Base-by-base conservation (phyloP, 1,140 invertebrate species). In the Lanistes nyassanus region DNA sequence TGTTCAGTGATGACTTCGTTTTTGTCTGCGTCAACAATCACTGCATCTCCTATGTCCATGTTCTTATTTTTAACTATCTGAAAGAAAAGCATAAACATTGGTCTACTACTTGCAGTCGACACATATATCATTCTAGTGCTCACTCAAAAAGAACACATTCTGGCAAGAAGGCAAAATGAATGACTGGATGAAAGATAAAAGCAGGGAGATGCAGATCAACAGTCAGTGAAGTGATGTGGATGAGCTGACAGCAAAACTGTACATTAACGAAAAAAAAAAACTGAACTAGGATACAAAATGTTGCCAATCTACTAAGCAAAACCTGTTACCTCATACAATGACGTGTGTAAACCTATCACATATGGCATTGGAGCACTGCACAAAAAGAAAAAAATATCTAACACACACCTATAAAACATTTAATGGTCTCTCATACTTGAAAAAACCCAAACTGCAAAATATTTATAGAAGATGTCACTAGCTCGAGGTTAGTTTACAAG, bases 301-400 rank as follows among this genome's bases (percentile, higher is more conserved):
- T 47, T 47, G 42, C 2, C 42, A 47, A 6, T 13, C 1, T 3
- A 47, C 42, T 47, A 47, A 16, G 42, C 19, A 47, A 47, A n/a
- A 64, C 42, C 34, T 56, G 87, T 88, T 91, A 96, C 94, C 92
- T 95, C 91, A 86, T 96, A 92, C 60, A 97, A 94, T 76, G 92
- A 90, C 68, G 93, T 90, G 78, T 96, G 96, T 55, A 98, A 95
- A 67, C 97, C 97, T 85, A 98, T 97, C 16, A 98, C 90, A 91
- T 95, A 98, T 74, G 97, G 97, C 96, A 98, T 98, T 0, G 96
- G 96, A 13, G 96, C 96, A 84, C 88, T 89, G 84, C 74, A 85
- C 80, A 66, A 58, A 73, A 23, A 69, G 53, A 75, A 23, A 67
- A 11, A 36, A 34, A n/a, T 42, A n/a, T n/a, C n/a, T n/a, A n/a